Evolutionary conservation across 2,113 vertebrate species (phyloP).

Genomic region (Leucosticte australis): DNA sequence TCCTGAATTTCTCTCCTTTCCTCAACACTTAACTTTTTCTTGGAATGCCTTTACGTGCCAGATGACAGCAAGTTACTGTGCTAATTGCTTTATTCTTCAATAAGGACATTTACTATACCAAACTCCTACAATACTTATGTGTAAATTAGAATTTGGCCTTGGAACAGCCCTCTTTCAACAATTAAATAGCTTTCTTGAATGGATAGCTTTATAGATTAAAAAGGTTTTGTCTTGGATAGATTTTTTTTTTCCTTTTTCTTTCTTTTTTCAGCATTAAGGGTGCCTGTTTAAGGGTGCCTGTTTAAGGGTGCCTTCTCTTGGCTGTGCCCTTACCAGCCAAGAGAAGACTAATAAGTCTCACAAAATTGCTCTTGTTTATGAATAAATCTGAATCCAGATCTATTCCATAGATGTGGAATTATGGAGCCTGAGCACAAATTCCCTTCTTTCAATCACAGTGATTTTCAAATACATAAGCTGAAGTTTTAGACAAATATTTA

Average conservation of each 20-base stretch:
- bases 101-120: constrained; percentile 75
- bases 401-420: background rate
- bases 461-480: background rate
- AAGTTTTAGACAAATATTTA: constrained; percentile 20
- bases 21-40: constrained; percentile 79
- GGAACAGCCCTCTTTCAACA: constrained; percentile 64
- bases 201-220: constrained; percentile 15
- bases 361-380: background rate
- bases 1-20: constrained; percentile 80
- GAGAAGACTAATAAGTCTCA: background rate
- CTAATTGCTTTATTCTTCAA: constrained; percentile 76
- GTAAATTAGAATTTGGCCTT: constrained; percentile 71
- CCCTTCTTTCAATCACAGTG: background rate
- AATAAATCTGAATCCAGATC: background rate
- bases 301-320: too few species aligned
- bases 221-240: background rate
- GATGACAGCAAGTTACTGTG: constrained; percentile 77
- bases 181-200: constrained; percentile 42
- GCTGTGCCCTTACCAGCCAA: background rate
- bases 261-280: background rate
- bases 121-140: constrained; percentile 75
- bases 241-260: background rate
- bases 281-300: background rate
- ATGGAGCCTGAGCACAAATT: background rate
- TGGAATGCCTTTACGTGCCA: constrained; percentile 76